Percentiles rank a stretch among this genome's conserved stretches.
These are phyloP conservation scores for Drosophila meridionalis DNA, from an alignment of 2,888 invertebrate species.

Conservation along the genomic window DNA sequence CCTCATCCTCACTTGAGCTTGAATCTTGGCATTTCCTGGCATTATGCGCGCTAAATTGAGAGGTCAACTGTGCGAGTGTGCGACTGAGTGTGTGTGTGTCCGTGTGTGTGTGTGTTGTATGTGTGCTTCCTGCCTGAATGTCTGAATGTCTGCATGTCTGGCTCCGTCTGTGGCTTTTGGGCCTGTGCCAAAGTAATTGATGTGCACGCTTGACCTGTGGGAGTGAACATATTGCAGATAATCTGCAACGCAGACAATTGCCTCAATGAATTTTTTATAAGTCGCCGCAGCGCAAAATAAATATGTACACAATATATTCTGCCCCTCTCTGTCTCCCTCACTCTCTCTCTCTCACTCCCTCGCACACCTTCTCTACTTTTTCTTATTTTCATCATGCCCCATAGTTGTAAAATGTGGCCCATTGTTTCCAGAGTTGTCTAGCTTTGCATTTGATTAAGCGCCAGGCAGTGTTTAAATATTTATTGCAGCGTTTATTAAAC, in stretches of 20 bases:
- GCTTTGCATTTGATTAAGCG: conserved; percentile 68
- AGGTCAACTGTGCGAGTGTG: conserved; percentile 76
- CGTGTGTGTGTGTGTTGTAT: conserved; percentile 27
- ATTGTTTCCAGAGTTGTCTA: conserved; percentile 55
- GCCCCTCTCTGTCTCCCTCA: neutral
- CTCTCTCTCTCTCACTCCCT: neutral
- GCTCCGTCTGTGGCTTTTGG: conserved; percentile 55
- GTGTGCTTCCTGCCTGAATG: conserved; percentile 49
- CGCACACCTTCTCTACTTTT: neutral
- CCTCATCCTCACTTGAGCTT: conserved; percentile 43
- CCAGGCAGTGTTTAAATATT: conserved; percentile 63
- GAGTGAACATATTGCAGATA: conserved; percentile 84
- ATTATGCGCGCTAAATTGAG: conserved; percentile 83
- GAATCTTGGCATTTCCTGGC: conserved; percentile 74
- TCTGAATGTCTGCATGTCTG: conserved; percentile 48
- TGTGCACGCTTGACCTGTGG: conserved; percentile 84
- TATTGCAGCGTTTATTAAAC: conserved; percentile 71
- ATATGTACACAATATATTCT: conserved; percentile 45
- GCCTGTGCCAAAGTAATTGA: conserved; percentile 84
- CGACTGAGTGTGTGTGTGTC: conserved; percentile 22
- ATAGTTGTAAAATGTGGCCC: conserved; percentile 73
- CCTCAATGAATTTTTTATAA: conserved; percentile 78
- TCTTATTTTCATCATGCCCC: conserved; percentile 59
- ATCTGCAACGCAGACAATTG: conserved; percentile 83
- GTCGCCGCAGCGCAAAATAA: conserved; percentile 65